Evolutionary conservation across 2,113 vertebrate species (phyloP).

Genomic region (Cyanoliseus patagonus): DNA sequence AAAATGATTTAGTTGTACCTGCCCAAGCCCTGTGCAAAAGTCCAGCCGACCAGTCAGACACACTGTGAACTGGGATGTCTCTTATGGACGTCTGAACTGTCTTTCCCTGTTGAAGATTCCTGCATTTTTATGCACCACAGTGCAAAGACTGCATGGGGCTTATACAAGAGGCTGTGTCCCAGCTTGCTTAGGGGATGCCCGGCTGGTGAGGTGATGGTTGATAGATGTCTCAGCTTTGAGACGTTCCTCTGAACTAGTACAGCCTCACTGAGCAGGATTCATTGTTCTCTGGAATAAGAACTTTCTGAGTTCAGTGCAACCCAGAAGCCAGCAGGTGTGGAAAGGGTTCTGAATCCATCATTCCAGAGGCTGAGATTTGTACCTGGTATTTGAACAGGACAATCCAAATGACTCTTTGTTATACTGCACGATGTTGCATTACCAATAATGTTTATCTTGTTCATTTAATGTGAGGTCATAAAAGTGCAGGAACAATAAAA

Average conservation of each 20-base stretch:
- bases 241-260: background rate
- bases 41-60: background rate
- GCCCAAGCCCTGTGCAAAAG: background rate
- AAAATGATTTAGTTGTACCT: background rate
- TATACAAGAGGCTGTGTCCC: too few relatives aligned
- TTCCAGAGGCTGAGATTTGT: background rate
- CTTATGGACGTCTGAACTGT: background rate
- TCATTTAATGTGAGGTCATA: background rate
- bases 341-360: background rate
- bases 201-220: background rate
- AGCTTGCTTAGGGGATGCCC: background rate
- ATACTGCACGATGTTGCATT: background rate
- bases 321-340: constrained; percentile 14
- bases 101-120: background rate
- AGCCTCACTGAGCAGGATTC: background rate
- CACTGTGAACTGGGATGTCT: background rate
- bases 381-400: background rate
- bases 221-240: background rate
- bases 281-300: background rate
- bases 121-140: accelerated
- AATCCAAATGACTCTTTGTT: background rate
- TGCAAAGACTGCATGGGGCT: background rate
- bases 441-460: background rate
- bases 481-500: constrained; percentile 38
- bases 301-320: constrained; percentile 3